These are phyloP conservation scores for Choreutis nemorana DNA, from an alignment of 2,888 invertebrate genomes.

Conservation along the genomic window DNA sequence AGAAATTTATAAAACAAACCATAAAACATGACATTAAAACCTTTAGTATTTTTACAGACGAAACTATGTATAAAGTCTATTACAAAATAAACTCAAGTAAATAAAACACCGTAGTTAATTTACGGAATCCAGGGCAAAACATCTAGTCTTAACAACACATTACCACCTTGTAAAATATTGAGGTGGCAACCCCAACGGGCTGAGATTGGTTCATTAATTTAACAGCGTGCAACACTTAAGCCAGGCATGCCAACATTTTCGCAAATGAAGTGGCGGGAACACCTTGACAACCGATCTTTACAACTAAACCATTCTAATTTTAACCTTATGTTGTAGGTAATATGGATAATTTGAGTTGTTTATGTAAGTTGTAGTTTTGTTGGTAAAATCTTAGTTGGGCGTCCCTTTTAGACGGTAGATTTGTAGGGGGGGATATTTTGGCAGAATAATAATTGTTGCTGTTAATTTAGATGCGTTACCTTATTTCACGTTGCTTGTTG, in stretches of 20 bases:
- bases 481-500: too few relatives aligned
- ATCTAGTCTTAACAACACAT: slow-evolving; percentile 30
- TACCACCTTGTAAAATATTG: slow-evolving; percentile 63
- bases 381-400: slow-evolving; percentile 20
- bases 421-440: slow-evolving; percentile 10
- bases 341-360: slow-evolving; percentile 11
- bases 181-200: slow-evolving; percentile 42
- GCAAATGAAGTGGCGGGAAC: slow-evolving; percentile 58
- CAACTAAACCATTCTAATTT: slow-evolving; percentile 3
- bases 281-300: slow-evolving; percentile 21
- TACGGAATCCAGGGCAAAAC: slow-evolving; percentile 6
- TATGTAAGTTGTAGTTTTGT: slow-evolving; percentile 8
- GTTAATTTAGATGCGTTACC: slow-evolving; percentile 11
- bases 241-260: slow-evolving; percentile 57
- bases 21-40: slow-evolving; percentile 6
- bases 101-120: slow-evolving; percentile 4
- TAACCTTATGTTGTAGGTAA: slow-evolving; percentile 5
- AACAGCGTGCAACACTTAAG: slow-evolving; percentile 64
- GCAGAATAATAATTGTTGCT: slow-evolving; percentile 11
- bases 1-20: too few relatives aligned
- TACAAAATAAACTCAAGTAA: slow-evolving; percentile 6
- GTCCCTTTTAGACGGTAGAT: slow-evolving; percentile 14
- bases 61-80: not conserved
- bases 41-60: not conserved
- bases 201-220: slow-evolving; percentile 65